Percentiles rank a stretch among this genome's conserved stretches.
These are phyloP conservation scores for Synanthedon tipuliformis DNA, from an alignment of 2,888 invertebrate genomes.

Conservation along the genomic window DNA sequence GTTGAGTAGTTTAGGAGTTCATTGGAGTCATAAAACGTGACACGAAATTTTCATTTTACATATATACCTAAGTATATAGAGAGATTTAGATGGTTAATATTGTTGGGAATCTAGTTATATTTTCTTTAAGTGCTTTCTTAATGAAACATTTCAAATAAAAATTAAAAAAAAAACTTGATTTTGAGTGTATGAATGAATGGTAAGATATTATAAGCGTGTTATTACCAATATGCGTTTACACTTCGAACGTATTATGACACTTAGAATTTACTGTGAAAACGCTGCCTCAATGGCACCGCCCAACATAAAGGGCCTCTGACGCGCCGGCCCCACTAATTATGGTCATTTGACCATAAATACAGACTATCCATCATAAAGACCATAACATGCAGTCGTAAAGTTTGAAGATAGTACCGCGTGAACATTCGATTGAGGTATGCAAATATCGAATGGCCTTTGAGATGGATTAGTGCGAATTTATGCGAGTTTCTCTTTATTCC, in stretches of 20 bases:
- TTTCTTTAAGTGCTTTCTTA: too few relatives aligned
- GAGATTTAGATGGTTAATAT: too few relatives aligned
- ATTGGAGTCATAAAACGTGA: too few relatives aligned
- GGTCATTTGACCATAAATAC: slow-evolving; percentile 51
- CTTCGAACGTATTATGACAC: background rate
- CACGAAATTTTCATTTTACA: too few relatives aligned
- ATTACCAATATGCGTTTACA: background rate
- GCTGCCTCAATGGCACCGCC: background rate
- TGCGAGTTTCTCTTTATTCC: background rate
- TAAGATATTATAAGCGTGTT: too few relatives aligned
- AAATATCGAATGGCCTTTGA: slow-evolving; percentile 17
- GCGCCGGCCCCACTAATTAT: slow-evolving; percentile 48
- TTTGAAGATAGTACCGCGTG: slow-evolving; percentile 15
- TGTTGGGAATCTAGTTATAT: too few relatives aligned
- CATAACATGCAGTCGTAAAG: slow-evolving; percentile 49
- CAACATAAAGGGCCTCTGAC: slow-evolving; percentile 9
- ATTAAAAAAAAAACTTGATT: too few relatives aligned
- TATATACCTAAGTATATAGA: too few relatives aligned
- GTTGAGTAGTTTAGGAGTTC: too few relatives aligned
- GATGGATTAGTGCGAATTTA: background rate
- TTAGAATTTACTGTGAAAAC: background rate
- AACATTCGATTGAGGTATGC: slow-evolving; percentile 23
- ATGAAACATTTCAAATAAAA: too few relatives aligned
- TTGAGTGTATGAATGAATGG: too few relatives aligned
- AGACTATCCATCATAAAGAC: slow-evolving; percentile 58